Evolutionary conservation across 2,797 vertebrate species (phyloP).

Genomic region (Eulemur coronatus): DNA sequence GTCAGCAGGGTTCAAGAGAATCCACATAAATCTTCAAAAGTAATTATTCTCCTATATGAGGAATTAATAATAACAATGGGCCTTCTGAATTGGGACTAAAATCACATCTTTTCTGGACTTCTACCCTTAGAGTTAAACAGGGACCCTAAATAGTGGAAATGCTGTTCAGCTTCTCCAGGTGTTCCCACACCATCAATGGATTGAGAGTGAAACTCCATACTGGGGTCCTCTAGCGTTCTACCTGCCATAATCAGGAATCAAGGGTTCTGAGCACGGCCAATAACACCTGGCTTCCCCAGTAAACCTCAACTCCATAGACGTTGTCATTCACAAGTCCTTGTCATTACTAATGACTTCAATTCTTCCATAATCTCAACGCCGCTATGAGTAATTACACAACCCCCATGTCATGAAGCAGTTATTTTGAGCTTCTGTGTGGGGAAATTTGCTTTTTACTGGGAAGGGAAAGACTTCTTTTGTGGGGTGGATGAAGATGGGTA

Average conservation of each 20-base stretch:
- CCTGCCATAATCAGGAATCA: neutral
- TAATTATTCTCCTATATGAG: neutral
- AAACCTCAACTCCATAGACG: neutral
- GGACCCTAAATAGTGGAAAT: neutral
- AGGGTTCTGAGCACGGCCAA: neutral
- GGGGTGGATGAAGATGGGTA: neutral
- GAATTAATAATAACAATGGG: neutral
- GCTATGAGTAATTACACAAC: neutral
- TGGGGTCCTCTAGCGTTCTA: neutral
- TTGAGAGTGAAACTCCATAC: neutral
- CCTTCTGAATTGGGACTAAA: neutral
- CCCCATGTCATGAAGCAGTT: neutral
- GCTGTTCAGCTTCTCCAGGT: neutral
- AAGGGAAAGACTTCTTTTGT: neutral
- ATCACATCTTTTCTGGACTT: neutral
- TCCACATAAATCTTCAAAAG: neutral
- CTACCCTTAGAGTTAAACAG: neutral
- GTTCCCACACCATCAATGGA: neutral
- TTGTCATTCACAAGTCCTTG: neutral
- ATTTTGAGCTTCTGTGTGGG: neutral
- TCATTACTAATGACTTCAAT: neutral
- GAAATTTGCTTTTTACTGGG: neutral
- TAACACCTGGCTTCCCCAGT: neutral
- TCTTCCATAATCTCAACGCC: neutral
- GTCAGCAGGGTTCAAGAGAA: neutral